Base-by-base conservation (phyloP, 1,140 invertebrate genomes). In the Trichomalopsis sarcophagae region DNA sequence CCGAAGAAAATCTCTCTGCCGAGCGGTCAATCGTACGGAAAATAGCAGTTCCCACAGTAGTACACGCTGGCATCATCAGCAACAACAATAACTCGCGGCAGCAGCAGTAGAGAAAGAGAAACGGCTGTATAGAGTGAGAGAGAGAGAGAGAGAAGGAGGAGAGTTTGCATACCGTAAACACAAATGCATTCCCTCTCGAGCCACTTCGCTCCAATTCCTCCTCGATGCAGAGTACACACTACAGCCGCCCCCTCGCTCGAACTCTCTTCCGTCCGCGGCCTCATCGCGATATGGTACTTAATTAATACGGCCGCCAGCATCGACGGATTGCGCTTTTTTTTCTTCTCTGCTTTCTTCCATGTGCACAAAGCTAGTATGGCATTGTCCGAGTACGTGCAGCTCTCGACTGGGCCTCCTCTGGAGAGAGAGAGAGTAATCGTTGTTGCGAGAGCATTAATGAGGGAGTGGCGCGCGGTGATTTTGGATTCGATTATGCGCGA, bases 171-270 rank as follows among this genome's bases (percentile, higher is more conserved):
- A 76, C n/a, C 7, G 40, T 44, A n/a, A 33, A 71, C 27, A 69
- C 27, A 69, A 11, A 27, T 71, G 69, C 23, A 71, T 71, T 71
- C 69, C 69, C 69, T 71, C 69, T 71, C 40, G 74, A 36, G 74
- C 21, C 5, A 76, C 74, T 77, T 50, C 47, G 75, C 75, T 77
- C 75, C 27, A 55, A 77, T 77, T 77, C 75, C 75, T 75, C 7
- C 74, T 17, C 9, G 33, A 9, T 14, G 2, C 23, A 74, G 73
- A 74, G 9, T 36, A 23, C 11, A 69, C 33, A 36, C 33, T 69
- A 3, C 23, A 21, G 21, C 69, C 69, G 74, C 74, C 74, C 74
- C 74, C 10, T 30, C 7, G 0, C 17, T n/a, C 21, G 17, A 44
- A 73, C 69, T 73, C 36, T 75, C 74, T 75, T 44, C 36, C 74